These are phyloP conservation scores for Heliconius eleuchia DNA, from an alignment of 1,140 invertebrate genomes.

Conservation along the genomic window DNA sequence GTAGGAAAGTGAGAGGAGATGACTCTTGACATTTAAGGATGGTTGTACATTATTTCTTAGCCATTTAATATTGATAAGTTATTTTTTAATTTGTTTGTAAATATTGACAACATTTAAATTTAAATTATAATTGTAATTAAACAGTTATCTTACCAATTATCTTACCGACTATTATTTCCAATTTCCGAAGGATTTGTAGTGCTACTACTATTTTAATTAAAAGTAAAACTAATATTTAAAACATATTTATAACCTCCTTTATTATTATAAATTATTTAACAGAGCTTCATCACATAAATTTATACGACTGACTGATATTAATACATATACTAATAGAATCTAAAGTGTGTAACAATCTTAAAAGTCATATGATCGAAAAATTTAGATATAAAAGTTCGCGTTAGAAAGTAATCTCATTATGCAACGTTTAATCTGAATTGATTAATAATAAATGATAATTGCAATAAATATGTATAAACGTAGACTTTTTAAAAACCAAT, in stretches of 20 bases:
- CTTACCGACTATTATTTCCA: too few species aligned
- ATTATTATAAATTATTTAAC: too few species aligned
- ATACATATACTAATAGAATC: not conserved
- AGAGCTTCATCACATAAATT: too few species aligned
- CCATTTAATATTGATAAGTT: not conserved
- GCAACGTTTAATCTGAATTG: conserved; percentile 16
- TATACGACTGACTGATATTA: too few species aligned
- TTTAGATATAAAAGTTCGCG: conserved; percentile 26
- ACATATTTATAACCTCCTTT: too few species aligned
- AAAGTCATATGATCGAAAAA: conserved; percentile 23
- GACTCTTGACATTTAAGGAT: conserved; percentile 34
- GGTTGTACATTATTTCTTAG: not conserved
- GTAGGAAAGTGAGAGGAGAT: conserved; percentile 70
- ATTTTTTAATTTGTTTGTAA: not conserved
- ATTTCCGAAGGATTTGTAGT: too few species aligned
- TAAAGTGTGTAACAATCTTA: conserved; percentile 19
- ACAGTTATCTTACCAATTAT: too few species aligned
- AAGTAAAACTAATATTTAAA: too few species aligned
- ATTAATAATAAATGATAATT: conserved; percentile 21
- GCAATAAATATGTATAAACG: not conserved
- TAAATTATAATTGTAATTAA: too few species aligned
- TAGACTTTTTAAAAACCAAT: not conserved
- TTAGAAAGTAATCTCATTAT: conserved; percentile 36
- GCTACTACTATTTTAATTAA: too few species aligned
- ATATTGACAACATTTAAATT: too few species aligned